These are phyloP conservation scores for Temnothorax rugatulus DNA, from an alignment of 2,888 invertebrate species.

Conservation along the genomic window DNA sequence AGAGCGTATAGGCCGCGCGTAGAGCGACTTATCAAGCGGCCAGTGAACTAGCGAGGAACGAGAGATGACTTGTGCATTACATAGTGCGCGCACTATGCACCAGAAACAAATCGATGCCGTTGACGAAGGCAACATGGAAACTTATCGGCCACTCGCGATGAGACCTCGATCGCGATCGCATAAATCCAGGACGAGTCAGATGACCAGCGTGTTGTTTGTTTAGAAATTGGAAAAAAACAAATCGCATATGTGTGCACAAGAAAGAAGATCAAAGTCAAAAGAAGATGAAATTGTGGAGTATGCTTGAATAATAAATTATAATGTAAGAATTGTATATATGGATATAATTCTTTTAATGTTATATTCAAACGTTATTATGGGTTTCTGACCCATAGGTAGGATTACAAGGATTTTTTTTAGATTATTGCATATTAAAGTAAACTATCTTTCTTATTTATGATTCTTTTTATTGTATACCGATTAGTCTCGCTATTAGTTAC, in stretches of 20 bases:
- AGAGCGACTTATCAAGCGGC: conserved; percentile 69
- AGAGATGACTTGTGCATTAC: conserved; percentile 72
- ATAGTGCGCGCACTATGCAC: conserved; percentile 63
- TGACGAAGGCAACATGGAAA: conserved; percentile 59
- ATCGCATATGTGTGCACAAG: not conserved
- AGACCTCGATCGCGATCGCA: conserved; percentile 65
- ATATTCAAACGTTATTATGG: not conserved
- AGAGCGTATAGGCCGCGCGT: conserved; percentile 44
- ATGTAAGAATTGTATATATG: not conserved
- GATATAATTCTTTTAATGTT: not conserved
- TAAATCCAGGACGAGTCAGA: conserved; percentile 69
- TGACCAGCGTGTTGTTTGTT: conserved; percentile 53
- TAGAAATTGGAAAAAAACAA: not conserved
- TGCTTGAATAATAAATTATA: not conserved
- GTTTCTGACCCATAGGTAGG: not conserved
- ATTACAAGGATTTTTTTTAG: conserved; percentile 19
- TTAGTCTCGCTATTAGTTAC: conserved; percentile 41
- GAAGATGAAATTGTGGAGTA: not conserved
- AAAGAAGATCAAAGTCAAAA: not conserved
- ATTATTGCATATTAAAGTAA: conserved; percentile 21
- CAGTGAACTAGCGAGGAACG: conserved; percentile 66
- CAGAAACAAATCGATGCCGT: conserved; percentile 72
- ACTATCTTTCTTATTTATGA: not conserved
- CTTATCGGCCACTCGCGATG: conserved; percentile 57
- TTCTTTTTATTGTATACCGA: conserved; percentile 20